Percentiles rank a stretch among this genome's conserved stretches.
These are phyloP conservation scores for Talpa occidentalis DNA, from an alignment of 2,113 vertebrate genomes.

Conservation along the genomic window DNA sequence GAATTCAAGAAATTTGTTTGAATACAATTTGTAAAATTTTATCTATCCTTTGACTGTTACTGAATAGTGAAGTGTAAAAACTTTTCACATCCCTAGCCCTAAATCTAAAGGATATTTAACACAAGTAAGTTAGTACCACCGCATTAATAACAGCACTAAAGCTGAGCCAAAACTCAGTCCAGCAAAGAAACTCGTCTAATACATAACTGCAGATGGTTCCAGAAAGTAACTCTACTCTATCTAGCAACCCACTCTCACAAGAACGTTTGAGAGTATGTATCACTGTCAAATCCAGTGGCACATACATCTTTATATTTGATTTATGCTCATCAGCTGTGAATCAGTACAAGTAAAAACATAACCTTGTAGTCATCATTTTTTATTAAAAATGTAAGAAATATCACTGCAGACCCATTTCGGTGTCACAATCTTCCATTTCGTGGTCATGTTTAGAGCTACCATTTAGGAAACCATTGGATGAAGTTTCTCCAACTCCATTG, in stretches of 20 bases:
- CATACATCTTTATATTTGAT: conserved; percentile 24
- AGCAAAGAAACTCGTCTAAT: background rate
- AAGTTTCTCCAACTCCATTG: conserved; percentile 96
- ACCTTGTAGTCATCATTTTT: conserved; percentile 85
- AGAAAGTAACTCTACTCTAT: background rate
- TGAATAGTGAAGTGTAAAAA: background rate
- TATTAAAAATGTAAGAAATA: conserved; percentile 89
- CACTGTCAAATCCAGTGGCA: conserved; percentile 30
- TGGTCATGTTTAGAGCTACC: conserved; percentile 95
- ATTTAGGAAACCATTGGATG: conserved; percentile 98
- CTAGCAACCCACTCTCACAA: background rate
- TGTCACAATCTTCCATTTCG: conserved; percentile 97
- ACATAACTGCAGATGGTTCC: background rate
- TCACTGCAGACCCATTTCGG: conserved; percentile 97
- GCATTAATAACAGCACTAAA: background rate
- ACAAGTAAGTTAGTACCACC: accelerated
- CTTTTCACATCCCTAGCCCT: background rate
- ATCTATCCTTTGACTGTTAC: background rate
- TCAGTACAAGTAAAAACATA: conserved; percentile 88
- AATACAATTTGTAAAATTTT: conserved; percentile 22
- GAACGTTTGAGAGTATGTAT: background rate
- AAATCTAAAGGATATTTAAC: background rate
- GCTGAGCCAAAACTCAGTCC: background rate
- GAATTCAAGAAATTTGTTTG: background rate
- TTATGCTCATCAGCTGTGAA: conserved; percentile 80